Percentiles rank a stretch among this genome's conserved stretches.
Conservation (phyloP, 2,113 vertebrate species). For the Lagopus leucura region DNA sequence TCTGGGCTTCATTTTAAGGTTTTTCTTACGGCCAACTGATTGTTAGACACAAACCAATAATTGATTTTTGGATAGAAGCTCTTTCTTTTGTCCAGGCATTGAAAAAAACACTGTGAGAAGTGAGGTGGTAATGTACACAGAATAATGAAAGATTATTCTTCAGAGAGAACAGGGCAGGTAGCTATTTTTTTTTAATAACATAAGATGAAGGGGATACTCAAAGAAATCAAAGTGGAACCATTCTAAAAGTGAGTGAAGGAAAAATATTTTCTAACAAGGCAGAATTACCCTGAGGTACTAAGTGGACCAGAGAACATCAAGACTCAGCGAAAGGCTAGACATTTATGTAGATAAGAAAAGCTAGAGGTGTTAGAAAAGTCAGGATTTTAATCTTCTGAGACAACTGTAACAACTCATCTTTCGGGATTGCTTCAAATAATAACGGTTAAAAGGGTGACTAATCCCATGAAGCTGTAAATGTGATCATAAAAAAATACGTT, state of each 20-base stretch:
- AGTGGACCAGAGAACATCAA: not conserved
- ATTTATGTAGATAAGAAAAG: not conserved
- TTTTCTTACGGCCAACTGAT: not conserved
- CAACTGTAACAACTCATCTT: not conserved
- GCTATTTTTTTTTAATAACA: not conserved
- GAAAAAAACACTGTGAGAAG: not conserved
- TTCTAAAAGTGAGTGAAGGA: not conserved
- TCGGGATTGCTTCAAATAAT: not conserved
- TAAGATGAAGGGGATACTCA: not conserved
- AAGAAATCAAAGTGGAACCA: not conserved
- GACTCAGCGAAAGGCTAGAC: not conserved
- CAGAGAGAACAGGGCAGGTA: not conserved
- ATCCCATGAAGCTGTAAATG: not conserved
- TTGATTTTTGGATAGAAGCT: not conserved
- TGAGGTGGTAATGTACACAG: not conserved
- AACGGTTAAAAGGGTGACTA: not conserved
- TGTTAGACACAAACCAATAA: not conserved
- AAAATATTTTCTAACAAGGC: not conserved
- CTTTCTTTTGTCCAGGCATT: not conserved
- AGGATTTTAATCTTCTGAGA: not conserved
- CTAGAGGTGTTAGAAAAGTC: not conserved
- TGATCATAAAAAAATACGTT: not conserved
- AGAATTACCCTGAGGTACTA: not conserved
- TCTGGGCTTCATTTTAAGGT: not conserved
- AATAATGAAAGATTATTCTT: not conserved